phyloP scores from a whole-genome alignment of 2,797 vertebrate species.

The Octomys mimax region DNA sequence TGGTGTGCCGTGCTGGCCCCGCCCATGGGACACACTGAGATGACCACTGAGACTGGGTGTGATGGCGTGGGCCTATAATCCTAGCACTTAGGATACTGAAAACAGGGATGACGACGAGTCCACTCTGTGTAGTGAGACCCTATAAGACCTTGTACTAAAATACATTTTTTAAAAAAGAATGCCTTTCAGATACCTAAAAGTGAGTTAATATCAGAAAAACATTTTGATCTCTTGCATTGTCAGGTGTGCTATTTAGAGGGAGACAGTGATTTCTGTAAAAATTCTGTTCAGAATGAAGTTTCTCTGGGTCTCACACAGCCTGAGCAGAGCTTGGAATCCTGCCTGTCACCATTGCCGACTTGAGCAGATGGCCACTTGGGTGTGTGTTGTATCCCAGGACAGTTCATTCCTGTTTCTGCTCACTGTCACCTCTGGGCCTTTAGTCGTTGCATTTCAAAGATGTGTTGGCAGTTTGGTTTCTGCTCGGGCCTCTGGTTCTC shows the following conservation, averaged over 20 bases:
- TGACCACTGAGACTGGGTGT: too few species aligned
- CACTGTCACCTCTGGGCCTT: background rate
- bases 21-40: too few species aligned
- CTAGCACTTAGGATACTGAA: too few species aligned
- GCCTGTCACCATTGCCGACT: fast-evolving
- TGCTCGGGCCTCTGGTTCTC: background rate
- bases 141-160: too few species aligned
- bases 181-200: constrained; percentile 80
- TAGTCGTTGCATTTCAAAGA: background rate
- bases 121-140: too few species aligned
- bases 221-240: background rate
- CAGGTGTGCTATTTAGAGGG: background rate
- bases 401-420: background rate
- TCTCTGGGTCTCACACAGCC: background rate
- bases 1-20: too few species aligned
- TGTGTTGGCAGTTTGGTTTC: background rate
- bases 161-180: background rate
- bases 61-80: too few species aligned
- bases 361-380: background rate
- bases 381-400: fast-evolving
- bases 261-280: background rate
- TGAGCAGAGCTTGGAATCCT: background rate
- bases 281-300: background rate
- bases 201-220: constrained; percentile 57
- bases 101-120: too few species aligned